Evolutionary conservation across 1,140 invertebrate species (phyloP).

Genomic region (Diuraphis noxia): DNA sequence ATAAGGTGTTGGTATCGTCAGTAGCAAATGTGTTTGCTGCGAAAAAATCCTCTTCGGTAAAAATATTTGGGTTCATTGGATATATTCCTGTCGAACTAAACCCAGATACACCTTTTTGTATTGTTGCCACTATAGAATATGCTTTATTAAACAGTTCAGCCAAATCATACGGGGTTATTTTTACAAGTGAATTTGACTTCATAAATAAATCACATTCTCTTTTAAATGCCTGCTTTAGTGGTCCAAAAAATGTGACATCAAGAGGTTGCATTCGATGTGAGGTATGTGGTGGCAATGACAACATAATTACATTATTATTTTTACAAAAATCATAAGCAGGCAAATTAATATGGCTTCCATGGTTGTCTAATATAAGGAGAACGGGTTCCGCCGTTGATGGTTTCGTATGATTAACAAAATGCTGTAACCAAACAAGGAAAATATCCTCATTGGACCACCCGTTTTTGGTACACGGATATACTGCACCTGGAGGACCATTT

Average conservation of each 20-base stretch:
- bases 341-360: constrained; percentile 58
- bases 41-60: neutral
- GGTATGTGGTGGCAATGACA: constrained; percentile 59
- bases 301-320: constrained; percentile 57
- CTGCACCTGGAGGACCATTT: constrained; percentile 60
- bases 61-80: neutral
- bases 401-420: constrained; percentile 59
- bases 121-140: neutral
- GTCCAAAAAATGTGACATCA: constrained; percentile 59
- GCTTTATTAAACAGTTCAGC: neutral
- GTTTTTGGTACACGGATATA: constrained; percentile 58
- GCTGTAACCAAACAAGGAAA: constrained; percentile 58
- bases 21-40: neutral
- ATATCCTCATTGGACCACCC: constrained; percentile 58
- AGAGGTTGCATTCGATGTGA: constrained; percentile 58
- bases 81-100: neutral
- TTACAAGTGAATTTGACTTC: neutral
- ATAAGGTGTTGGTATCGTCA: neutral
- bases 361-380: constrained; percentile 61
- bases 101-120: constrained; percentile 5
- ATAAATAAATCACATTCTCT: constrained; percentile 23
- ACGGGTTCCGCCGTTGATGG: constrained; percentile 54
- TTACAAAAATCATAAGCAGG: constrained; percentile 56
- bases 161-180: constrained; percentile 5
- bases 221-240: neutral